These are phyloP conservation scores for Microcebus griseorufus DNA, from an alignment of 2,113 vertebrate genomes.

Conservation along the genomic window DNA sequence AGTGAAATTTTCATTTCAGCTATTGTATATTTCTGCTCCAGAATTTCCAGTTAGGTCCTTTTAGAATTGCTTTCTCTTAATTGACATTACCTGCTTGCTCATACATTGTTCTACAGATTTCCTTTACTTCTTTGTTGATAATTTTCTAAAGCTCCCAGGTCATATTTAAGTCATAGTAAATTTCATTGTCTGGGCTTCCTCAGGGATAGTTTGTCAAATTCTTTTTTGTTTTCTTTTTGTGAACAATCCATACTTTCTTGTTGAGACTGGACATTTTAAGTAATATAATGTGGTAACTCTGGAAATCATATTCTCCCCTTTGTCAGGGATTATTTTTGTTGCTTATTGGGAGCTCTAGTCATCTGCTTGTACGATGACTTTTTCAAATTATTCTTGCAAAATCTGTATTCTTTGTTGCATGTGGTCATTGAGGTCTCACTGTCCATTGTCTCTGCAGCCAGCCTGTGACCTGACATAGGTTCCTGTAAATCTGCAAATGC, in stretches of 20 bases:
- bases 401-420: background rate
- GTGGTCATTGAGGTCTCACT: background rate
- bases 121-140: background rate
- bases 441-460: no score
- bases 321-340: background rate
- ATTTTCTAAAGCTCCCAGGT: background rate
- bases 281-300: background rate
- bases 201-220: background rate
- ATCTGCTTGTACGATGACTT: background rate
- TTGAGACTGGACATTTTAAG: background rate
- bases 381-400: background rate
- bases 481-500: background rate
- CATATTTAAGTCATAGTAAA: background rate
- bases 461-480: background rate
- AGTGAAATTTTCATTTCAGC: background rate
- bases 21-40: background rate
- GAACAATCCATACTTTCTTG: background rate
- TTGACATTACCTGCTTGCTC: background rate
- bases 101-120: background rate
- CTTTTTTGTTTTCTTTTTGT: background rate
- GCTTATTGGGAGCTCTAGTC: background rate
- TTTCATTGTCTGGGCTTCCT: background rate
- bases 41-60: background rate
- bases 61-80: background rate
- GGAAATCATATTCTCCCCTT: background rate